These are phyloP conservation scores for Halesus radiatus DNA, from an alignment of 1,140 invertebrate species.

Conservation along the genomic window DNA sequence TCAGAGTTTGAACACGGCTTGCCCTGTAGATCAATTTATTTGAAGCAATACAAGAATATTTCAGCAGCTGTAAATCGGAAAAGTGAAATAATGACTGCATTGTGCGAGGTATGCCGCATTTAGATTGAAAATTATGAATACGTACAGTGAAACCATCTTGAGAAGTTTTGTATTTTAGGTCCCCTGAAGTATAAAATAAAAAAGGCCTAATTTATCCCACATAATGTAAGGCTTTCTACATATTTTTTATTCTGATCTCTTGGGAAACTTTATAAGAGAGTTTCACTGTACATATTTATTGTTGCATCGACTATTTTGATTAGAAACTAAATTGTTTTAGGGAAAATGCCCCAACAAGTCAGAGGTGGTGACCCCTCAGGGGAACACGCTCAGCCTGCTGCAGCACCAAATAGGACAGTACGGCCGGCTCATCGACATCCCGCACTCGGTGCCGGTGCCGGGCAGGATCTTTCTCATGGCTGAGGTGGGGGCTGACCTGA, in stretches of 20 bases:
- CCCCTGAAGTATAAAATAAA: too few species aligned
- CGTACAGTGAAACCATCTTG: too few species aligned
- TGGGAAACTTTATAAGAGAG: too few species aligned
- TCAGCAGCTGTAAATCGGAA: conserved; percentile 14
- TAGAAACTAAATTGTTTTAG: neutral
- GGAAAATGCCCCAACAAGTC: neutral
- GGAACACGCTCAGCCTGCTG: neutral
- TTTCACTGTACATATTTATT: neutral
- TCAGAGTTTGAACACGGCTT: conserved; percentile 25
- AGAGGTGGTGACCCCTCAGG: neutral
- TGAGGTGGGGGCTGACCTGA: neutral
- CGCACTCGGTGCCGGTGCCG: neutral
- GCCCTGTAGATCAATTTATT: conserved; percentile 42
- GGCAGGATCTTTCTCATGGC: neutral
- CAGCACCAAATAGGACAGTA: conserved; percentile 2
- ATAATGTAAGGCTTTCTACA: too few species aligned
- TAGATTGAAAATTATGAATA: too few species aligned
- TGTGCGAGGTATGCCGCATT: conserved; percentile 27
- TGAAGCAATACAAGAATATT: conserved; percentile 25
- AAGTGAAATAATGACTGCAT: conserved; percentile 41
- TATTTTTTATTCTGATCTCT: too few species aligned
- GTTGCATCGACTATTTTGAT: neutral
- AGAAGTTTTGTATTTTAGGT: too few species aligned
- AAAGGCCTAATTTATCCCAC: too few species aligned
- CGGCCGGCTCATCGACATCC: conserved; percentile 5